A percentile compares a stretch with the other conserved stretches of the same genome.
These are phyloP conservation scores for Parapsyche elsis DNA, from an alignment of 1,140 invertebrate species.

Conservation along the genomic window DNA sequence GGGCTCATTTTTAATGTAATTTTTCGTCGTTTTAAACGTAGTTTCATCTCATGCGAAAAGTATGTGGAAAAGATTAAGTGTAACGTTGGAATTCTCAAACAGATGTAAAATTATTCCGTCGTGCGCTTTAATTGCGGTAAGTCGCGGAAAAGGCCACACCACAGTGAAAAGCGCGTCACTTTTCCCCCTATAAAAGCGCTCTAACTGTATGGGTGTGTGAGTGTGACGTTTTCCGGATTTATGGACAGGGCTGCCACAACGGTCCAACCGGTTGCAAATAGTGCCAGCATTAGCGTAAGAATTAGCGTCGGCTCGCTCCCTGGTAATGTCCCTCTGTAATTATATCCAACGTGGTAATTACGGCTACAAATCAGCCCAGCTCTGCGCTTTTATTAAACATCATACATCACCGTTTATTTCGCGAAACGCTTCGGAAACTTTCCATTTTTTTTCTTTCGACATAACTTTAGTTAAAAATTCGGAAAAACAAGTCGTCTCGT, in stretches of 20 bases:
- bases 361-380: constrained; percentile 51
- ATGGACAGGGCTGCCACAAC: background rate
- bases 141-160: too few species aligned
- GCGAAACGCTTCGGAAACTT: background rate
- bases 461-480: background rate
- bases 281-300: constrained; percentile 50
- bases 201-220: background rate
- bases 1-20: too few species aligned
- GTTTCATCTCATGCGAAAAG: too few species aligned
- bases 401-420: constrained; percentile 48
- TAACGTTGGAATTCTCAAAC: too few species aligned
- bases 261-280: constrained; percentile 14
- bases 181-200: background rate
- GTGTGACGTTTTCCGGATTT: background rate
- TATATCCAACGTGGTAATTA: constrained; percentile 55
- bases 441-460: too few species aligned
- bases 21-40: too few species aligned
- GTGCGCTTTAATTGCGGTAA: too few species aligned
- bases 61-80: too few species aligned
- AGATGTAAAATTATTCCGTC: too few species aligned
- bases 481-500: background rate
- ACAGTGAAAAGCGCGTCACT: too few species aligned
- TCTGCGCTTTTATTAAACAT: constrained; percentile 53
- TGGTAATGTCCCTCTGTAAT: constrained; percentile 52
- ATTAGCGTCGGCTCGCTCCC: constrained; percentile 44